Conservation (phyloP, 2,797 vertebrate genomes). For the Myiotriccus ornatus region DNA sequence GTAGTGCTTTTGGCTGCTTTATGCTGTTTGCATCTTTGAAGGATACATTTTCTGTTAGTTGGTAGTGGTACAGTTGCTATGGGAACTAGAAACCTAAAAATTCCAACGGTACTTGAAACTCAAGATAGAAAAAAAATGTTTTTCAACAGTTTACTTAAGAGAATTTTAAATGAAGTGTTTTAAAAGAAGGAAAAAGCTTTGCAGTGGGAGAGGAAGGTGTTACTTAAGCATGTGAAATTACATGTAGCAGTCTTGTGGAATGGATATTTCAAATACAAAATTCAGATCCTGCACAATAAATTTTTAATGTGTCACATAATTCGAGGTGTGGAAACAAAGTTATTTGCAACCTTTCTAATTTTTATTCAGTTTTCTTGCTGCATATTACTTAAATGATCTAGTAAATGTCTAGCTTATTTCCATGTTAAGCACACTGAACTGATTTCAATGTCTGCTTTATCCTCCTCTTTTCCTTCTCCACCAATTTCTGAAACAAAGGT, state of each 20-base stretch:
- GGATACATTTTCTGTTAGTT: not conserved
- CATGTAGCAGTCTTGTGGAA: not conserved
- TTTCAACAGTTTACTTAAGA: not conserved
- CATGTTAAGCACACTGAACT: not conserved
- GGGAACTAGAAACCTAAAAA: slow-evolving; percentile 17
- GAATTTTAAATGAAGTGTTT: not conserved
- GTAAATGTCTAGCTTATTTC: not conserved
- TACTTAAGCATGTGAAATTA: not conserved
- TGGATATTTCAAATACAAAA: not conserved
- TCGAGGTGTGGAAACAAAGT: not conserved
- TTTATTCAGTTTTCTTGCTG: not conserved
- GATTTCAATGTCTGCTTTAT: not conserved
- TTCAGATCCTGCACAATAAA: not conserved
- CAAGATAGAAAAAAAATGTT: not conserved
- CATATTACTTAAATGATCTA: not conserved
- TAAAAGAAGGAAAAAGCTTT: not conserved
- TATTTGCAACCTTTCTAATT: not conserved
- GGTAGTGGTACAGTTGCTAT: slow-evolving; percentile 14
- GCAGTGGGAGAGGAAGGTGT: not conserved
- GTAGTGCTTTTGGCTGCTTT: not conserved
- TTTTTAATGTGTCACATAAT: not conserved
- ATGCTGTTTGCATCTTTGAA: not conserved
- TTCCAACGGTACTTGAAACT: not conserved
- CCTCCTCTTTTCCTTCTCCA: not conserved
- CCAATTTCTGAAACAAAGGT: not conserved